Evolutionary conservation across 1,140 invertebrate species (phyloP), one percentile per base, ranked within the genome.

Genomic region (Muscidifurax raptorellus): DNA sequence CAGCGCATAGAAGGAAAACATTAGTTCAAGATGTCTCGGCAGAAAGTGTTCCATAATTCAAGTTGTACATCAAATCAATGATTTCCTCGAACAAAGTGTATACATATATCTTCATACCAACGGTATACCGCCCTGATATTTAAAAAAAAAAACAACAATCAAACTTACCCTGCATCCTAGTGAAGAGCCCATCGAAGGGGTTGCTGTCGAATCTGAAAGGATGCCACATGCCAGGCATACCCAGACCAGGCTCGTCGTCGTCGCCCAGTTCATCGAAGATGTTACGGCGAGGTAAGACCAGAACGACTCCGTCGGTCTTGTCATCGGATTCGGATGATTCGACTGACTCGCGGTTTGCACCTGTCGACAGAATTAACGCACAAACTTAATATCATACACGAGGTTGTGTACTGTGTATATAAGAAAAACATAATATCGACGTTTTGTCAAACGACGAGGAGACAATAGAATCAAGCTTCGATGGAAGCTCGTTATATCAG

Each of bases 161-260:
- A 25, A 76, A 87, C 89, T 85, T 86, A 91, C 91, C 86, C 85
- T 90, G 90, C 86, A 91, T 88, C 75, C 86, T 86, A 3, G 84
- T 32, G 80, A 90, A 72, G 71, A 88, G 88, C 13, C 86, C 85
- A 32, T 87, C 86, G 40, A 90, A 87, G 15, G 87, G 83, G 87
- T 83, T 85, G 64, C 76, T 77, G 32, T 80, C 28, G 66, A 84
- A 83, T 71, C 87, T 87, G 86, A 89, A 89, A 40, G 87, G 85
- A 86, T 86, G 80, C 86, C 87, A 30, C 74, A 84, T 30, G 52
- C 77, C 74, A 64, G 59, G 71, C 86, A 82, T 72, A 32, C 13
- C 9, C 85, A 82, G 67, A 27, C n/a, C 0, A 3, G 36, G 32
- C 13, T 85, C 75, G 64, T 86, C 79, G 4, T 66, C 86, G 2